These are phyloP conservation scores for Volucella zonaria DNA, from an alignment of 2,888 invertebrate species.

Conservation along the genomic window DNA sequence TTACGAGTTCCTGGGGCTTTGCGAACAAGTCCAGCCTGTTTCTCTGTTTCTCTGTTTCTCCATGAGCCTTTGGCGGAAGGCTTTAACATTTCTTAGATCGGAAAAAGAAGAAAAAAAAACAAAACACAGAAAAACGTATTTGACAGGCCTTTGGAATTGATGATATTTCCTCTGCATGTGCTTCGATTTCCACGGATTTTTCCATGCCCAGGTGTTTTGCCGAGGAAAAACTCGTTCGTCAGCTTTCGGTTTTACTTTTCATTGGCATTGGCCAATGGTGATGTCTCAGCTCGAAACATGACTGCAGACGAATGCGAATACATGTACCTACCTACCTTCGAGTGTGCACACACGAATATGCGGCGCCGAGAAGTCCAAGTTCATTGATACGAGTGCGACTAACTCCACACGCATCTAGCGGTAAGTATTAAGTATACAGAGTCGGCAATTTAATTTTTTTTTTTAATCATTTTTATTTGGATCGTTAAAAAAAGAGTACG, in stretches of 20 bases:
- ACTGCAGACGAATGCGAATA: no score
- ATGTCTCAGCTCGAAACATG: neutral
- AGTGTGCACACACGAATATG: neutral
- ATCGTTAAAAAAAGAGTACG: constrained; percentile 52
- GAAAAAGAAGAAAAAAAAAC: neutral
- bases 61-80: constrained; percentile 32
- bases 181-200: constrained; percentile 21
- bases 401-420: neutral
- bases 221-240: constrained; percentile 54
- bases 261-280: constrained; percentile 60
- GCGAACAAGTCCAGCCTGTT: constrained; percentile 50
- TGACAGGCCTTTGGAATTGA: constrained; percentile 62
- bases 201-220: constrained; percentile 35
- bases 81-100: neutral
- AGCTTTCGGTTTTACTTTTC: constrained; percentile 68
- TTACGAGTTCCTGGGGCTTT: constrained; percentile 37
- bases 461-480: constrained; percentile 61
- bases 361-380: constrained; percentile 64
- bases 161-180: constrained; percentile 29
- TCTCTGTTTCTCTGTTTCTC: constrained; percentile 33
- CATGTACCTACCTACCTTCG: neutral
- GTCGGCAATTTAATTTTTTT: constrained; percentile 12
- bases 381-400: constrained; percentile 55
- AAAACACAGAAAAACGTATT: constrained; percentile 44
- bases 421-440: constrained; percentile 3